Percentiles rank a stretch among this genome's conserved stretches.
phyloP scores from a whole-genome alignment of 2,888 invertebrate species.

The Hecatera dysodea region DNA sequence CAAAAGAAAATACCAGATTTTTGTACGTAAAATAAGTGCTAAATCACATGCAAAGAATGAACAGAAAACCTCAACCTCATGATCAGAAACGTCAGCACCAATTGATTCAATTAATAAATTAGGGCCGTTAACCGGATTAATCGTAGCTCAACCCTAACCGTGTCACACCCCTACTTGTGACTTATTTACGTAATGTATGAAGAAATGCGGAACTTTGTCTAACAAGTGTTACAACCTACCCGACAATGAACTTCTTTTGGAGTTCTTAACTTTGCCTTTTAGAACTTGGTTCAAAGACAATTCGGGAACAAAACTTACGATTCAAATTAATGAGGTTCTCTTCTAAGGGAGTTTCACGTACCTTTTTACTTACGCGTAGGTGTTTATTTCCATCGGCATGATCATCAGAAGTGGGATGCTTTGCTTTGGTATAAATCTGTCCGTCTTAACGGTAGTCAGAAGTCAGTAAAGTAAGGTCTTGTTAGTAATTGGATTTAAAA shows the following conservation, averaged over 20 bases:
- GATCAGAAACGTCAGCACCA: constrained; percentile 19
- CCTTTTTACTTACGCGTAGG: background rate
- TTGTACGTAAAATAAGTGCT: background rate
- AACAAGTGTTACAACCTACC: constrained; percentile 49
- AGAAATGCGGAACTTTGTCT: constrained; percentile 46
- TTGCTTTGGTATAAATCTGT: constrained; percentile 6
- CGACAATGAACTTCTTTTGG: constrained; percentile 70
- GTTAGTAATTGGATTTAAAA: constrained; percentile 21
- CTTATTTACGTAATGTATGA: constrained; percentile 55
- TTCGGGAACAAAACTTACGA: constrained; percentile 74
- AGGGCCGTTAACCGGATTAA: constrained; percentile 48
- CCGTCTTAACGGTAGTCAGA: constrained; percentile 1
- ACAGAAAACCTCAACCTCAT: background rate
- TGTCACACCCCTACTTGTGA: constrained; percentile 35
- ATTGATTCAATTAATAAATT: constrained; percentile 55
- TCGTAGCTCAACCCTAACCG: constrained; percentile 24
- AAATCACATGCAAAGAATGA: background rate
- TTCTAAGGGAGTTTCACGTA: constrained; percentile 64
- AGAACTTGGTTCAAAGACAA: constrained; percentile 72
- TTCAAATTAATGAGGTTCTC: constrained; percentile 79
- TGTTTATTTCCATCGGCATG: constrained; percentile 6
- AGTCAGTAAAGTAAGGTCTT: background rate
- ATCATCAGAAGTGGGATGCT: background rate
- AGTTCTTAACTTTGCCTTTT: constrained; percentile 76
- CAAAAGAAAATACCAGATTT: too few species aligned